These are phyloP conservation scores for Probosciger aterrimus DNA, from an alignment of 2,113 vertebrate species.

Conservation along the genomic window DNA sequence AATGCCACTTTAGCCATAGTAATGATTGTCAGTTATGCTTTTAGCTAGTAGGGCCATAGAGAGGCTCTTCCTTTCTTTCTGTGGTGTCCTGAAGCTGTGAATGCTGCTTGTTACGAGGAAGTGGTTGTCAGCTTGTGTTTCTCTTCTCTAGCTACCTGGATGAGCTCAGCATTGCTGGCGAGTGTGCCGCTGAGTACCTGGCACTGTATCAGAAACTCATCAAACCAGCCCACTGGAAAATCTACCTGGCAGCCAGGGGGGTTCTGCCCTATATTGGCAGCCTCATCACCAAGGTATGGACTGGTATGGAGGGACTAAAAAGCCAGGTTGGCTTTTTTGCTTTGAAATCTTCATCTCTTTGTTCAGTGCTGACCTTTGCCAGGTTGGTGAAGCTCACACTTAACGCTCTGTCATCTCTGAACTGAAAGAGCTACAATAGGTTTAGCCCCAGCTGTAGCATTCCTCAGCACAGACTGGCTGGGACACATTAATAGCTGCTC, in stretches of 20 bases:
- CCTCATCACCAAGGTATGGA: slow-evolving; percentile 93
- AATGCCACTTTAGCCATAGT: not conserved
- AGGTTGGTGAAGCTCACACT: not conserved
- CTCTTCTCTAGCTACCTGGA: slow-evolving; percentile 86
- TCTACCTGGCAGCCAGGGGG: slow-evolving; percentile 93
- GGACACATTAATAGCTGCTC: not conserved
- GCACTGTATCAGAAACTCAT: slow-evolving; percentile 97
- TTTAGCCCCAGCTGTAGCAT: not conserved
- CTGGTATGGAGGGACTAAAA: not conserved
- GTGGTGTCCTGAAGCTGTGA: not conserved
- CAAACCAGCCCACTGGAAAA: slow-evolving; percentile 95
- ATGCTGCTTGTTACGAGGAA: not conserved
- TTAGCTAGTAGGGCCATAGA: not conserved
- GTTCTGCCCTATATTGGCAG: slow-evolving; percentile 95
- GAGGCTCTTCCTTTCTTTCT: not conserved
- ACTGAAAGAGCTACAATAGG: not conserved
- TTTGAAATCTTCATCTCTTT: not conserved
- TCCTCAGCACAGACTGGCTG: not conserved
- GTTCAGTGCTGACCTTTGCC: not conserved
- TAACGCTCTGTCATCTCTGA: not conserved
- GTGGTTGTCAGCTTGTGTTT: not conserved
- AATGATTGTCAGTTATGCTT: not conserved
- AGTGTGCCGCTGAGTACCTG: slow-evolving; percentile 95
- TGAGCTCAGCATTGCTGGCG: slow-evolving; percentile 92
- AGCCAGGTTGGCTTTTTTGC: not conserved